A percentile compares a stretch with the other conserved stretches of the same genome.
Conservation (phyloP, 2,113 vertebrate genomes). For the Cyphomyrus discorhynchus region DNA sequence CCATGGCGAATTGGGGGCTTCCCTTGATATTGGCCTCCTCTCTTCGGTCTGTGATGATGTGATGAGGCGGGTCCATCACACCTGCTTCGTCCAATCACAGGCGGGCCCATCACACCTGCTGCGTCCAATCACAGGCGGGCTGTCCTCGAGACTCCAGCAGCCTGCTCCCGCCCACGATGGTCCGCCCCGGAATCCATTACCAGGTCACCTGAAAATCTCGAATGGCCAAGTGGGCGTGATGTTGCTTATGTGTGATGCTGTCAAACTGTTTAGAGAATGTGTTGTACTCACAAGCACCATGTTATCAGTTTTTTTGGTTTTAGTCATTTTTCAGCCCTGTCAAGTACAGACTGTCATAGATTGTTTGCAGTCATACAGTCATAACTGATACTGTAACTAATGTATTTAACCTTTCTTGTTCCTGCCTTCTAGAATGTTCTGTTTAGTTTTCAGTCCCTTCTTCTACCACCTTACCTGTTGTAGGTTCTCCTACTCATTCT, state of each 20-base stretch:
- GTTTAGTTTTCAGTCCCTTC: not conserved
- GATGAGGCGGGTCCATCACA: not conserved
- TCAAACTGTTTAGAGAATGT: not conserved
- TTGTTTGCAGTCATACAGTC: not conserved
- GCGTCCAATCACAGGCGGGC: not conserved
- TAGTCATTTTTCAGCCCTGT: constrained; percentile 1
- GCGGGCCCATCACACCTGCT: not conserved
- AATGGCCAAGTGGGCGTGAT: not conserved
- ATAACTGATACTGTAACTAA: not conserved
- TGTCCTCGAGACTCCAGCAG: not conserved
- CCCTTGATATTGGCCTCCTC: not conserved
- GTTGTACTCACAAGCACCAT: not conserved
- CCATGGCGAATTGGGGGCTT: not conserved
- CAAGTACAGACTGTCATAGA: not conserved
- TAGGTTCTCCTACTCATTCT: not conserved
- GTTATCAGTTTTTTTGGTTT: not conserved
- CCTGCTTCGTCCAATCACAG: not conserved
- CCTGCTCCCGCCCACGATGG: not conserved
- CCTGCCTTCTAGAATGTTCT: not conserved
- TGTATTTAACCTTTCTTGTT: not conserved
- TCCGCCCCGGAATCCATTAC: constrained; percentile 4
- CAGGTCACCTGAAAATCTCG: not conserved
- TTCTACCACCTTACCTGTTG: not conserved
- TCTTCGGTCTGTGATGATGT: too few relatives aligned
- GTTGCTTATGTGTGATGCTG: not conserved